These are phyloP conservation scores for Ctenodactylus gundi DNA, from an alignment of 2,113 vertebrate species.

Conservation along the genomic window DNA sequence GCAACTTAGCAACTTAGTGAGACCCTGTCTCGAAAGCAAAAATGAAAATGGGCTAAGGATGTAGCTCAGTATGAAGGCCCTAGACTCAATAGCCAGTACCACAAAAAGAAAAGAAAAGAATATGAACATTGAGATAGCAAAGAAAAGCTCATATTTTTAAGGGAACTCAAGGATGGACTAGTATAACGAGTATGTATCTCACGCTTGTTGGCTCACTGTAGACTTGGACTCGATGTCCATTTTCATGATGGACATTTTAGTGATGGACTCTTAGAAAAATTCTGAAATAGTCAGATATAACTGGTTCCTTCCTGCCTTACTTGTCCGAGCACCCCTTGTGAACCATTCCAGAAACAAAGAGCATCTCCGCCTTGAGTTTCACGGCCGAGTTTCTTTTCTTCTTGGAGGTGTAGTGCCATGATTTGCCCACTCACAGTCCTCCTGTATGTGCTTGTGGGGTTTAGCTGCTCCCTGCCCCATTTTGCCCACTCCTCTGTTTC, in stretches of 20 bases:
- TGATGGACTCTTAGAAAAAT: background rate
- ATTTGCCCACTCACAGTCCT: background rate
- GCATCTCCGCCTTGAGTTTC: background rate
- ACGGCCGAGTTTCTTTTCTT: background rate
- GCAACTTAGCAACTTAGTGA: too few relatives aligned
- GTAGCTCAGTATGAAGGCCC: too few relatives aligned
- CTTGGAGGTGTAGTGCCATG: accelerated
- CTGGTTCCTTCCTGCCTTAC: background rate
- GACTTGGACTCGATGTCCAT: background rate
- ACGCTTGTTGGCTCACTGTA: background rate
- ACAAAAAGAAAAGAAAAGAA: background rate
- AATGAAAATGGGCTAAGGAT: background rate
- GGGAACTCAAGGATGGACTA: background rate
- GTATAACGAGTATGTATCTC: background rate
- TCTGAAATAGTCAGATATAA: background rate
- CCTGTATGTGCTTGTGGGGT: background rate
- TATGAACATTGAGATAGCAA: background rate
- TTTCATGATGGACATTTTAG: background rate
- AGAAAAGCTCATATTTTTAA: background rate
- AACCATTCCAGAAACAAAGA: slow-evolving; percentile 1
- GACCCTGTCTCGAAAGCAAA: too few relatives aligned
- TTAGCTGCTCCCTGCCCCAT: background rate
- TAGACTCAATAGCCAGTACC: too few relatives aligned
- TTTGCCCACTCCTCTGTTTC: background rate
- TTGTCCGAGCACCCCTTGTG: background rate